A percentile compares a stretch with the other conserved stretches of the same genome.
These are phyloP conservation scores for Alfaro cultratus DNA, from an alignment of 2,797 vertebrate genomes.

Conservation along the genomic window DNA sequence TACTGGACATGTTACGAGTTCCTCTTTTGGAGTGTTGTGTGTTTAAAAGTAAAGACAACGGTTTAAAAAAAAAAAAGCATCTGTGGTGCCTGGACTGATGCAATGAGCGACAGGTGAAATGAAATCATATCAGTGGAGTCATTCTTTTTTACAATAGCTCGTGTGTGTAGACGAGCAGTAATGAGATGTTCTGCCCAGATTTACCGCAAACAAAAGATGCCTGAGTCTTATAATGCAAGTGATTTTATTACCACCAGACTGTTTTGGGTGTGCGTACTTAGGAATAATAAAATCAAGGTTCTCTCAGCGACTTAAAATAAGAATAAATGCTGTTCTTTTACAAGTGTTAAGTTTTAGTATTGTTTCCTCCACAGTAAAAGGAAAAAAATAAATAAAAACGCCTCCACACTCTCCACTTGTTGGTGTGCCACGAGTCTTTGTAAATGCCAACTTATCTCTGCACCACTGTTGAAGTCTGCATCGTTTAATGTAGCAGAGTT, in stretches of 20 bases:
- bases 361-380: background rate
- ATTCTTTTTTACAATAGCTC: background rate
- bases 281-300: background rate
- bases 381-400: background rate
- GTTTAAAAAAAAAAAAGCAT: background rate
- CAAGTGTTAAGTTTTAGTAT: background rate
- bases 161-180: background rate
- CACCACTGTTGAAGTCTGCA: background rate
- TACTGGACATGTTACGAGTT: background rate
- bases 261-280: background rate
- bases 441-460: background rate
- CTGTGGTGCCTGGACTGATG: background rate
- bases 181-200: background rate
- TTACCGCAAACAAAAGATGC: background rate
- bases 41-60: background rate
- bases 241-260: background rate
- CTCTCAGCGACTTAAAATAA: background rate
- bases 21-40: background rate
- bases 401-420: background rate
- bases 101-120: background rate
- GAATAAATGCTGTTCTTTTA: background rate
- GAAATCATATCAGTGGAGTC: slow-evolving; percentile 2
- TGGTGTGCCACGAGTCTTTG: background rate
- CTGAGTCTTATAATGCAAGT: background rate
- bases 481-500: background rate